Conservation (phyloP, 2,888 invertebrate genomes). For the Chymomyza amoena region DNA sequence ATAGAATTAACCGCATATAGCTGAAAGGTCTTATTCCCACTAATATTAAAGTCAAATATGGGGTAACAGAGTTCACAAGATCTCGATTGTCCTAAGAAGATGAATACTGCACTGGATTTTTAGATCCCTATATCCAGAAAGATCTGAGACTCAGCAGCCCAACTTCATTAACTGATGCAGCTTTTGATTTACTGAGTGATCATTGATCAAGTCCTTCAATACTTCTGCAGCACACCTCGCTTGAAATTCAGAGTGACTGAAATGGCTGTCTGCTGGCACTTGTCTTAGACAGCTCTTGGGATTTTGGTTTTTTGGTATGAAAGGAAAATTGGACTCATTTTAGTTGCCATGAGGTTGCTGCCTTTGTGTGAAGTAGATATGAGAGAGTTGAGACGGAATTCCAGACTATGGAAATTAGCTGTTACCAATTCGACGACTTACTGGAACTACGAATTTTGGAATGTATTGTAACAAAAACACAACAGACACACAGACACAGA, state of each 20-base stretch:
- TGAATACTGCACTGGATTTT: no score
- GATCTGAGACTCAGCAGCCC: no score
- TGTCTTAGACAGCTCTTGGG: conserved; percentile 21
- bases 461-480: neutral
- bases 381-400: conserved; percentile 1
- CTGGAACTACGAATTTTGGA: neutral
- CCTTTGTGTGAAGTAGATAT: conserved; percentile 17
- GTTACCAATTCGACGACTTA: neutral
- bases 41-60: no score
- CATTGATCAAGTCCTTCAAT: neutral
- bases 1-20: no score
- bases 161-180: no score
- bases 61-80: no score
- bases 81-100: no score
- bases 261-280: neutral
- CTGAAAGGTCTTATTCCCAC: no score
- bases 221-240: neutral
- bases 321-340: conserved; percentile 55
- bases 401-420: neutral
- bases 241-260: neutral
- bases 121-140: no score
- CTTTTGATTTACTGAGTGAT: no score
- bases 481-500: neutral
- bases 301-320: conserved; percentile 47
- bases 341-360: conserved; percentile 35